phyloP scores from a whole-genome alignment of 1,140 invertebrate species.

The Archegozetes longisetosus region DNA sequence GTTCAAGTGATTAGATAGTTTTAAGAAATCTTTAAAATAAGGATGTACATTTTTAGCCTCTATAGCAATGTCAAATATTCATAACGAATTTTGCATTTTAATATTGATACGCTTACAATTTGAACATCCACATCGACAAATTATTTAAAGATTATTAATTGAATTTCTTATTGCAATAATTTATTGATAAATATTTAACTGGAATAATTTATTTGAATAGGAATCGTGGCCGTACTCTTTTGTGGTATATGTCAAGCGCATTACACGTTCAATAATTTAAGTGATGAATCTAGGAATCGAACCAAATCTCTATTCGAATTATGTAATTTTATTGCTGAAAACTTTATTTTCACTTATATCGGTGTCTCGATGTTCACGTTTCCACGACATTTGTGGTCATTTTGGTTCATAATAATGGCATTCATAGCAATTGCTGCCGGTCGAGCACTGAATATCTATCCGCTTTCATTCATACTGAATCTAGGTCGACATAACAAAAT shows the following conservation, averaged over 20 bases:
- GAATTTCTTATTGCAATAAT: too few species aligned
- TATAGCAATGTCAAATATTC: too few species aligned
- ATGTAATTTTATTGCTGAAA: constrained; percentile 90
- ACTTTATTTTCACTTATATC: constrained; percentile 98
- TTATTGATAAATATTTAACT: too few species aligned
- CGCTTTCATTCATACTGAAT: constrained; percentile 83
- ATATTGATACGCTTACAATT: too few species aligned
- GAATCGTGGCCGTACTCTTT: constrained; percentile 87
- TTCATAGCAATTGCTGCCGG: constrained; percentile 73
- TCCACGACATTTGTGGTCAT: constrained; percentile 81
- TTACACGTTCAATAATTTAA: constrained; percentile 96
- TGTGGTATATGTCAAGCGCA: constrained; percentile 98
- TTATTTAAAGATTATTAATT: too few species aligned
- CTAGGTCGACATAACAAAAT: constrained; percentile 84
- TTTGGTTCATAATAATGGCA: constrained; percentile 73
- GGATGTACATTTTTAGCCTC: too few species aligned
- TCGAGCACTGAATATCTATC: constrained; percentile 84
- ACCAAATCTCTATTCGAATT: constrained; percentile 91
- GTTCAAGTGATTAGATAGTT: too few species aligned
- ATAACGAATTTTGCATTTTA: too few species aligned
- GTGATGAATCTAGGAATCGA: constrained; percentile 59
- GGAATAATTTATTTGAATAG: constrained; percentile 35
- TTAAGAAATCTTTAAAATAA: too few species aligned
- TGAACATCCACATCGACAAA: too few species aligned
- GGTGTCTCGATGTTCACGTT: constrained; percentile 98